Evolutionary conservation across 2,888 invertebrate genomes (phyloP), one percentile per base, ranked within the genome.

Genomic region (Dicroscelio sp.): DNA sequence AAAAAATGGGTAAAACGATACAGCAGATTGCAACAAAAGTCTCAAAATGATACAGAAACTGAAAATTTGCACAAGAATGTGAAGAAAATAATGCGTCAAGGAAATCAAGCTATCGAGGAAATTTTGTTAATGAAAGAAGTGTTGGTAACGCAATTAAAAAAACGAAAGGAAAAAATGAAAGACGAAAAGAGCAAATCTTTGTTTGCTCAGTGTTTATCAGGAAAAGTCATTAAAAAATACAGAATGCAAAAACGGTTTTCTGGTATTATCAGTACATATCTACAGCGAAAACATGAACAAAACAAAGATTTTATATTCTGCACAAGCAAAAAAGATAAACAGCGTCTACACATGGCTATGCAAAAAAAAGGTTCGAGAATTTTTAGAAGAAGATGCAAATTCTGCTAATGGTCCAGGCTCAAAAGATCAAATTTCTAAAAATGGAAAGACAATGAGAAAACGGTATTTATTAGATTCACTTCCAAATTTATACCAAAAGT

Each of bases 401-500:
- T 85, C 76, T 27, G 71, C 71, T 2, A 71, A 71, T 43, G 71
- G 48, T 43, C 71, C 48, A 0, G 33, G 65, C 2, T 65, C 65
- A 4, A 60, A 60, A 52, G 52, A 52, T 6, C 52, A 52, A 31
- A 88, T 90, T 31, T 60, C 38, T 4, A 90, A 73, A 78, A 71
- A 78, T 38, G 86, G 85, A 23, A 55, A 60, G 27, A 73, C 58
- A 38, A 52, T 82, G 25, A 79, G 89, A 76, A 91, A 91, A 55
- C 43, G 84, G 35, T 89, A 55, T 89, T 89, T 89, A 43, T 38
- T 69, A 20, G 89, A 91, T 82, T 76, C 80, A 48, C 55, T 91
- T n/a, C 60, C 67, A 25, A 91, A 87, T 85, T 82, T 91, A 60
- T 85, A 89, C 58, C 0, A 20, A 58, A 91, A 90, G 73, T 91